Evolutionary conservation across 2,888 invertebrate genomes (phyloP).

Genomic region (Hirtodrosophila alboralis): DNA sequence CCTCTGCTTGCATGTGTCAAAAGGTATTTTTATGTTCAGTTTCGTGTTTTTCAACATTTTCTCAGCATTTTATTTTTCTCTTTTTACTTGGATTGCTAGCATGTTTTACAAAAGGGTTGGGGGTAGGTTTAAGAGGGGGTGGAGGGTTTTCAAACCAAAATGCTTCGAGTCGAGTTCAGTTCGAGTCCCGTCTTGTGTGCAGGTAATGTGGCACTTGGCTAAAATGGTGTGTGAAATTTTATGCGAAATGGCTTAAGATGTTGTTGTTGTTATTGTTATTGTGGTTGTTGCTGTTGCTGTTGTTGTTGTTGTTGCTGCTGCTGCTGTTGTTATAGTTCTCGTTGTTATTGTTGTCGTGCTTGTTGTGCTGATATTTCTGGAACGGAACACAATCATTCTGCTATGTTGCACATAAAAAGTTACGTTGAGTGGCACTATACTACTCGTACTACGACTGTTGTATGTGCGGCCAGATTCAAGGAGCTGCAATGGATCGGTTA

Average conservation of each 20-base stretch:
- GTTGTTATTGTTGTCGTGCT: constrained; percentile 54
- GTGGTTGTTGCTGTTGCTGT: constrained; percentile 19
- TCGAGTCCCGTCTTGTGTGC: constrained; percentile 78
- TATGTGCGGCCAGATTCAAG: constrained; percentile 41
- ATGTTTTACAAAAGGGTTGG: constrained; percentile 18
- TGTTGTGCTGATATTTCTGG: constrained; percentile 80
- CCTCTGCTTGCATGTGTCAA: constrained; percentile 75
- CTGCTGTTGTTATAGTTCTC: constrained; percentile 29
- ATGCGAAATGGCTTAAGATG: constrained; percentile 79
- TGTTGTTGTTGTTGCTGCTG: constrained; percentile 26
- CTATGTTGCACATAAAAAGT: constrained; percentile 79
- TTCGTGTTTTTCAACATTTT: constrained; percentile 78
- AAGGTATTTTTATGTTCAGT: constrained; percentile 79
- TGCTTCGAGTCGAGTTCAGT: constrained; percentile 53
- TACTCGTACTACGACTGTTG: constrained; percentile 6
- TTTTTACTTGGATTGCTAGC: constrained; percentile 29
- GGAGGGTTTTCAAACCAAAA: constrained; percentile 29
- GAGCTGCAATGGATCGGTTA: constrained; percentile 54
- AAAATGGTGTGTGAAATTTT: constrained; percentile 82
- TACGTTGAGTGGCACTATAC: constrained; percentile 74
- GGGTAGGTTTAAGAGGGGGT: background rate
- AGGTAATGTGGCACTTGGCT: constrained; percentile 82
- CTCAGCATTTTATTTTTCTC: constrained; percentile 69
- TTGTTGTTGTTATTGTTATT: constrained; percentile 33
- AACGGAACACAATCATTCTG: constrained; percentile 79